A percentile compares a stretch with the other conserved stretches of the same genome.
Evolutionary conservation across 2,888 invertebrate species (phyloP).

Genomic region (Furcula furcula): DNA sequence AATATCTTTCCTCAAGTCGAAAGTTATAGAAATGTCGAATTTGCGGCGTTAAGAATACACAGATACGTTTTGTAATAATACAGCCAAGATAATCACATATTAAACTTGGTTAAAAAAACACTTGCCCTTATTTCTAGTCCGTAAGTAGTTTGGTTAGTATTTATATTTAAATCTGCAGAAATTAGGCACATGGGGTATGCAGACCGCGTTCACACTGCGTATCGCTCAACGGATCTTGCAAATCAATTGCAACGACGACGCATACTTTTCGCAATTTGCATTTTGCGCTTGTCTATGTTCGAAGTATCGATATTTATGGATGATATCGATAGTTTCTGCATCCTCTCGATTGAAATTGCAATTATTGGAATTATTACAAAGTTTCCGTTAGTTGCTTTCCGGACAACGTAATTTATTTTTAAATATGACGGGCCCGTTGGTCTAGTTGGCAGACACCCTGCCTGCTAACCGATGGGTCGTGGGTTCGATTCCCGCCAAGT

Average conservation of each 20-base stretch:
- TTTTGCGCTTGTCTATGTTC: conserved; percentile 30
- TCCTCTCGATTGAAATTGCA: too few relatives aligned
- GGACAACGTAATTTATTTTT: too few relatives aligned
- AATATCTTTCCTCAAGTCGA: not conserved
- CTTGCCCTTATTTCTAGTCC: fast-evolving
- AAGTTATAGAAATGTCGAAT: not conserved
- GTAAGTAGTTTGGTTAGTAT: too few relatives aligned
- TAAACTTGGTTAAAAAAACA: too few relatives aligned
- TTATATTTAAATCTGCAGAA: too few relatives aligned
- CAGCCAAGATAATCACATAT: not conserved
- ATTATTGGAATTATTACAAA: too few relatives aligned
- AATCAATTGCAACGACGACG: conserved; percentile 31
- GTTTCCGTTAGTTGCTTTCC: too few relatives aligned
- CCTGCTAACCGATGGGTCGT: too few relatives aligned
- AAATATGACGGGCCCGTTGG: too few relatives aligned
- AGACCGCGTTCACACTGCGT: conserved; percentile 25
- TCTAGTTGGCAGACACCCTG: too few relatives aligned
- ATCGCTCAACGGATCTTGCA: conserved; percentile 33
- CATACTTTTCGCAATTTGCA: conserved; percentile 56
- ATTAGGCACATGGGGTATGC: too few relatives aligned
- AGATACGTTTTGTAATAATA: not conserved
- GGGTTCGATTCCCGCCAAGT: too few relatives aligned
- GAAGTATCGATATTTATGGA: conserved; percentile 8
- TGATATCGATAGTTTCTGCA: conserved; percentile 14
- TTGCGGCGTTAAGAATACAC: not conserved